Percentiles rank a stretch among this genome's conserved stretches.
Evolutionary conservation across 2,797 vertebrate genomes (phyloP).

Genomic region (Siniperca obscura): DNA sequence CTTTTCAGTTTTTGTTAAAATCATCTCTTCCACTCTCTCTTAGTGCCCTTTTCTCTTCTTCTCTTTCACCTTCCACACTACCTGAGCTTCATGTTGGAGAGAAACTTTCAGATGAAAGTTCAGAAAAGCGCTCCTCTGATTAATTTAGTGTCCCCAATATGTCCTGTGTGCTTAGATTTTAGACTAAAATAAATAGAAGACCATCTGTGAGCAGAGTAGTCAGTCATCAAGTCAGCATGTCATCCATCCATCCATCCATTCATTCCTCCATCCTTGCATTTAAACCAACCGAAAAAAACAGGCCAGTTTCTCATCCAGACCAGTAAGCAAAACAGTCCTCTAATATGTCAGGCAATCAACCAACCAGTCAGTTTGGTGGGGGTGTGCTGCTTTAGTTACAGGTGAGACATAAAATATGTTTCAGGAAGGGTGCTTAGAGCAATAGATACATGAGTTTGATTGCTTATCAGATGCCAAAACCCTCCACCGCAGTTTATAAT

Average conservation of each 20-base stretch:
- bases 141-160: conserved; percentile 63
- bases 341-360: conserved; percentile 25
- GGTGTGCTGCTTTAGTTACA: not conserved
- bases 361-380: not conserved
- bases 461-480: not conserved
- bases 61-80: not conserved
- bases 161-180: conserved; percentile 43
- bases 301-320: not conserved
- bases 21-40: not conserved
- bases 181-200: conserved; percentile 47
- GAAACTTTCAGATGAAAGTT: conserved; percentile 28
- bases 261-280: not conserved
- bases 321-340: not conserved
- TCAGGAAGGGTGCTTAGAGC: not conserved
- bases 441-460: not conserved
- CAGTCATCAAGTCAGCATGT: conserved; percentile 6
- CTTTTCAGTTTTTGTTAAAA: not conserved
- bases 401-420: not conserved
- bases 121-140: conserved; percentile 46
- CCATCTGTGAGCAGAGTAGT: conserved; percentile 10
- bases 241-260: conserved; percentile 9
- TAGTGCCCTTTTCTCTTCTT: not conserved
- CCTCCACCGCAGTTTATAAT: not conserved
- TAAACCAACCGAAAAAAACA: not conserved
- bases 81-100: conserved; percentile 46